These are phyloP conservation scores for Melospiza georgiana DNA, from an alignment of 2,113 vertebrate genomes.

Conservation along the genomic window DNA sequence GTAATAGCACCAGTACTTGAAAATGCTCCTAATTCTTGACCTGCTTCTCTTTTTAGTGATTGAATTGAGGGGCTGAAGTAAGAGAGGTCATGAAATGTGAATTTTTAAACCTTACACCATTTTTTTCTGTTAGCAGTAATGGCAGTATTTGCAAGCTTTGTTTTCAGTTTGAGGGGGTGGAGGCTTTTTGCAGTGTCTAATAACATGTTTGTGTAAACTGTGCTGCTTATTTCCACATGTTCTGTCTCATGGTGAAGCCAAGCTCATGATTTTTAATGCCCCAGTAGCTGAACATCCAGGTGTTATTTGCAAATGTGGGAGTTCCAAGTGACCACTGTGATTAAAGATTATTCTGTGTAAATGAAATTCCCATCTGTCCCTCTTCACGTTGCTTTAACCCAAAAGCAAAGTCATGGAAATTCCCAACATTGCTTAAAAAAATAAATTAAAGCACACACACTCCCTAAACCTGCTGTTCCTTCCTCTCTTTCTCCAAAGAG, in stretches of 20 bases:
- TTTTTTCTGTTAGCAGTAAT: not conserved
- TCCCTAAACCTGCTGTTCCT: not conserved
- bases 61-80: not conserved
- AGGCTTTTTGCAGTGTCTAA: not conserved
- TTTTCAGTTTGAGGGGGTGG: not conserved
- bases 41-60: not conserved
- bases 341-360: not conserved
- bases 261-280: not conserved
- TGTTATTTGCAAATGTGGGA: not conserved
- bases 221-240: not conserved
- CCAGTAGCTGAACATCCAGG: not conserved
- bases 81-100: not conserved
- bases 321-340: not conserved
- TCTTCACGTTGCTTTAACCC: not conserved
- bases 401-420: not conserved
- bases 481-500: not conserved
- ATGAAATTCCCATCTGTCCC: not conserved
- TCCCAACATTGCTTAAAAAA: not conserved
- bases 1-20: not conserved
- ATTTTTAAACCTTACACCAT: not conserved
- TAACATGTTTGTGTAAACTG: not conserved
- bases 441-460: not conserved
- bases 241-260: not conserved
- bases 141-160: not conserved
- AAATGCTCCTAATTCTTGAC: not conserved